Evolutionary conservation across 2,888 invertebrate species (phyloP).

Genomic region (Cosmopolites sordidus): DNA sequence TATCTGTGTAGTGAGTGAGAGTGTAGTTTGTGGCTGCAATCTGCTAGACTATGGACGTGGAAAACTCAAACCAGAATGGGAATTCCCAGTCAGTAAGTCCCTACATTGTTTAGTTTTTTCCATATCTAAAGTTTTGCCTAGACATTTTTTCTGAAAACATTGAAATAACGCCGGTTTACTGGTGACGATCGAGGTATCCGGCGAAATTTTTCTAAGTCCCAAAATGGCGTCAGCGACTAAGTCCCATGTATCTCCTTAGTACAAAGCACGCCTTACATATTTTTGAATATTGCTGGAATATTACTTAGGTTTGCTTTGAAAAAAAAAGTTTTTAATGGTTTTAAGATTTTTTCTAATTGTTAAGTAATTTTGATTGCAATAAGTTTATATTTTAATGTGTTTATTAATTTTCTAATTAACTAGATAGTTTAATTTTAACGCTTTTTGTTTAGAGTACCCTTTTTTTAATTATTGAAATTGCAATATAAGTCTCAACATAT

Average conservation of each 20-base stretch:
- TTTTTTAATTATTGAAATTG: not conserved
- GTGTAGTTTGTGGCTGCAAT: conserved; percentile 41
- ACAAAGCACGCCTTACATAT: conserved; percentile 15
- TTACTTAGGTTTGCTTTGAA: conserved; percentile 7
- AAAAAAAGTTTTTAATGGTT: not conserved
- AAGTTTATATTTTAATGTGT: not conserved
- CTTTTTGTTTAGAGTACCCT: not conserved
- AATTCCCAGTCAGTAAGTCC: conserved; percentile 59
- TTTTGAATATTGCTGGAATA: conserved; percentile 19
- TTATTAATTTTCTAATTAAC: not conserved
- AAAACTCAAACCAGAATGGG: conserved; percentile 58
- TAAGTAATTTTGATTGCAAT: not conserved
- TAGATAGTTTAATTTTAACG: not conserved
- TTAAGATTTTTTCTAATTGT: not conserved
- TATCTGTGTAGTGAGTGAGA: conserved; percentile 30
- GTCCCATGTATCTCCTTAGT: conserved; percentile 52
- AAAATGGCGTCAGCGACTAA: conserved; percentile 82
- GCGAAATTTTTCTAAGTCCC: conserved; percentile 71
- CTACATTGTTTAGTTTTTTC: conserved; percentile 38
- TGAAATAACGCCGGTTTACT: conserved; percentile 46
- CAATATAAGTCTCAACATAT: too few species aligned
- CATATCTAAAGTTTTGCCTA: conserved; percentile 25
- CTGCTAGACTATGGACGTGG: conserved; percentile 61
- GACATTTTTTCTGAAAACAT: conserved; percentile 28
- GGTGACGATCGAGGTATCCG: conserved; percentile 49